phyloP scores from a whole-genome alignment of 2,888 invertebrate species.

The Eustalomyia histrio region DNA sequence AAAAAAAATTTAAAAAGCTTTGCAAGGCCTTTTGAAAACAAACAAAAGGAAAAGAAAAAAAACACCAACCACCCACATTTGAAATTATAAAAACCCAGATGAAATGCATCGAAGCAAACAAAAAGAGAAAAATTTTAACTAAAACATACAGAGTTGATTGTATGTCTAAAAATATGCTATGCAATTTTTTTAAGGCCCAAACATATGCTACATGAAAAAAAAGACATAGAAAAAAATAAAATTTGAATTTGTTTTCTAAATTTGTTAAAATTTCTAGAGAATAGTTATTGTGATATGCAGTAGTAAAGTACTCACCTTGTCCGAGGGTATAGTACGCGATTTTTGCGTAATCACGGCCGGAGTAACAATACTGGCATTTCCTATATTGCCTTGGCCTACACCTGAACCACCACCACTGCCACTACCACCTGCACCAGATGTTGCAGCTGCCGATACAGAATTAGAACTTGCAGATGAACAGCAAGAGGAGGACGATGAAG shows the following conservation, averaged over 20 bases:
- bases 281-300: neutral
- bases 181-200: slow-evolving; percentile 37
- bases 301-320: slow-evolving; percentile 83
- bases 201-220: slow-evolving; percentile 52
- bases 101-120: slow-evolving; percentile 24
- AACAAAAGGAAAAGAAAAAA: slow-evolving; percentile 47
- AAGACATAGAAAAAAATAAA: slow-evolving; percentile 20
- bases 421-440: slow-evolving; percentile 48
- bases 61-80: slow-evolving; percentile 49
- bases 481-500: slow-evolving; percentile 71
- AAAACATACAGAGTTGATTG: slow-evolving; percentile 1
- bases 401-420: slow-evolving; percentile 59
- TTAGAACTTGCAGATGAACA: slow-evolving; percentile 68
- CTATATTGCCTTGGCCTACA: slow-evolving; percentile 64
- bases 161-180: slow-evolving; percentile 52
- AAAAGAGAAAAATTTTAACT: neutral
- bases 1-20: slow-evolving; percentile 41
- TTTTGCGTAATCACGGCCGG: slow-evolving; percentile 74
- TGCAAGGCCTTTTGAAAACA: slow-evolving; percentile 58
- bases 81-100: slow-evolving; percentile 16
- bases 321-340: slow-evolving; percentile 91
- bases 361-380: slow-evolving; percentile 66
- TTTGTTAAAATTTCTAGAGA: neutral
- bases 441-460: slow-evolving; percentile 64
- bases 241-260: neutral